A percentile compares a stretch with the other conserved stretches of the same genome.
Evolutionary conservation across 2,888 invertebrate species (phyloP).

Genomic region (Apeira syringaria): DNA sequence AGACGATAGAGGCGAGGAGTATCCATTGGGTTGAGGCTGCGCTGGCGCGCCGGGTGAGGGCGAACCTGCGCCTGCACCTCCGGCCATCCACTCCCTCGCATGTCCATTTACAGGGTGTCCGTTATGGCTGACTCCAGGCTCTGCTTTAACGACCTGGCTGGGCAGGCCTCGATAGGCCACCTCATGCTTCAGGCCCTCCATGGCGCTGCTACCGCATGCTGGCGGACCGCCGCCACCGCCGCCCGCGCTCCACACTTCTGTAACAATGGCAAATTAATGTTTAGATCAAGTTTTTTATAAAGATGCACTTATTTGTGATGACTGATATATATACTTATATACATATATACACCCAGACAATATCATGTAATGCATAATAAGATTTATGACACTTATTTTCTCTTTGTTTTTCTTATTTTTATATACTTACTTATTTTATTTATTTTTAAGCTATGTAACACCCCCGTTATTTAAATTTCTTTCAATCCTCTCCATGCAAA

Average conservation of each 20-base stretch:
- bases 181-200: slow-evolving; percentile 86
- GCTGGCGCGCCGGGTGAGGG: slow-evolving; percentile 86
- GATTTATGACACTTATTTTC: no score
- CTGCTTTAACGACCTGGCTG: slow-evolving; percentile 72
- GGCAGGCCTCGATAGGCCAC: slow-evolving; percentile 83
- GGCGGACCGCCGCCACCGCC: slow-evolving; percentile 75
- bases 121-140: slow-evolving; percentile 80
- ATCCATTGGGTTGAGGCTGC: slow-evolving; percentile 87
- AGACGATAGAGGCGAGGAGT: slow-evolving; percentile 93
- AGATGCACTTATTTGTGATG: no score
- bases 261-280: slow-evolving; percentile 12
- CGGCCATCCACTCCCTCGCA: slow-evolving; percentile 80
- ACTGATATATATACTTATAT: no score
- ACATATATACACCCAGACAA: no score
- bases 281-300: no score
- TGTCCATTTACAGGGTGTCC: slow-evolving; percentile 75
- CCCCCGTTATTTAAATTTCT: no score
- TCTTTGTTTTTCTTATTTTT: no score
- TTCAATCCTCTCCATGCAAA: no score
- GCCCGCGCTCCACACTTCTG: slow-evolving; percentile 82
- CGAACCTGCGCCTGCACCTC: slow-evolving; percentile 80
- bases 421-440: no score
- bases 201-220: slow-evolving; percentile 84
- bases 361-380: no score
- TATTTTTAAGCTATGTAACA: no score